Percentiles rank a stretch among this genome's conserved stretches.
These are phyloP conservation scores for Sanderia malayensis DNA, from an alignment of 30 jellyfish, hydroid and myxozoan species.

Conservation along the genomic window DNA sequence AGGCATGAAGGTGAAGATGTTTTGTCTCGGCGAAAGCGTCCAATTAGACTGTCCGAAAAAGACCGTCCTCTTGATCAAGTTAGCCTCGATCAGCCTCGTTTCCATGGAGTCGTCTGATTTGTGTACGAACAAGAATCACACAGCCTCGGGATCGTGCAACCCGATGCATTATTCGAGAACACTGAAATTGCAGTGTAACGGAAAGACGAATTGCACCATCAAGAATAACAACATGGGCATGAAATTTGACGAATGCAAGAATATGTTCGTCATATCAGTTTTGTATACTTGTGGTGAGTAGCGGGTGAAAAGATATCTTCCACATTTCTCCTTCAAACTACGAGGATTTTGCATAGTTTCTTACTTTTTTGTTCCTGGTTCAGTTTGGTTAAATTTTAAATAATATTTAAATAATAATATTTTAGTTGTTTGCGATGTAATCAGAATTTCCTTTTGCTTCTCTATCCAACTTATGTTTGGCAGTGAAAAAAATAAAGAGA, in stretches of 20 bases:
- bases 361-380: too few species aligned
- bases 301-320: too few species aligned
- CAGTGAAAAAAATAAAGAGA: too few species aligned
- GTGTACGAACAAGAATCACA: conserved; percentile 4
- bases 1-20: conserved; percentile 41
- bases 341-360: too few species aligned
- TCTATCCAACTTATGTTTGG: too few species aligned
- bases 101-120: conserved; percentile 30
- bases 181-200: conserved; percentile 43
- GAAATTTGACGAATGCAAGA: conserved; percentile 15
- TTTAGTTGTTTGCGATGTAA: too few species aligned
- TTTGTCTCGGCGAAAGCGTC: conserved; percentile 51
- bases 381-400: too few species aligned
- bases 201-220: conserved; percentile 18
- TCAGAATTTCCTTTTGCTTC: too few species aligned
- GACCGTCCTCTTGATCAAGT: conserved; percentile 22
- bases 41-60: conserved; percentile 37
- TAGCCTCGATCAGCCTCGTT: conserved; percentile 50
- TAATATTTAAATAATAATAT: too few species aligned
- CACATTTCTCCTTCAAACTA: too few species aligned
- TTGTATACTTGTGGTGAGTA: conserved; percentile 69
- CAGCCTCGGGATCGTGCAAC: conserved; percentile 33
- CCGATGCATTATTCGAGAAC: conserved; percentile 14
- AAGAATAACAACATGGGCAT: not conserved
- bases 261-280: conserved; percentile 29